A percentile compares a stretch with the other conserved stretches of the same genome.
Evolutionary conservation across 2,888 invertebrate genomes (phyloP).

Genomic region (Campoletis raptor): DNA sequence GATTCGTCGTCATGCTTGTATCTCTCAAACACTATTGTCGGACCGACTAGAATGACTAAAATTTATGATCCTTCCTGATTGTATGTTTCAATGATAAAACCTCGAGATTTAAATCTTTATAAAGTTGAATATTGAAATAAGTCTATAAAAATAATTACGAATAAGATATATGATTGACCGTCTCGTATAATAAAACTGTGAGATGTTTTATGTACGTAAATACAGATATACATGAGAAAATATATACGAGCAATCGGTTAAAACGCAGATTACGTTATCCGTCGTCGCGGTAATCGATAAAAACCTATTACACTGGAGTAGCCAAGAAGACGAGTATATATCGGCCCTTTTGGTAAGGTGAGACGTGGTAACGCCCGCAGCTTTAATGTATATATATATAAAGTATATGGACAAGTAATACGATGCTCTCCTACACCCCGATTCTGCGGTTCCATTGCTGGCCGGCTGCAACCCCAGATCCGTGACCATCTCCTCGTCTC

Average conservation of each 20-base stretch:
- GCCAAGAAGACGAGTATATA: constrained; percentile 55
- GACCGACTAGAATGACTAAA: no score
- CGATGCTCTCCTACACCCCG: constrained; percentile 45
- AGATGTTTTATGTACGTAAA: background rate
- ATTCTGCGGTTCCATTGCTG: constrained; percentile 60
- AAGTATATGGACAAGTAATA: constrained; percentile 34
- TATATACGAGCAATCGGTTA: constrained; percentile 24
- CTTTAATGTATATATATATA: background rate
- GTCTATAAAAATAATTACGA: background rate
- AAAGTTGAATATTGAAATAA: background rate
- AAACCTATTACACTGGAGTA: constrained; percentile 64
- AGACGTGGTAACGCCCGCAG: constrained; percentile 46
- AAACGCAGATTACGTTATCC: constrained; percentile 49
- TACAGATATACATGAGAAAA: background rate
- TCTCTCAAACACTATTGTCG: no score
- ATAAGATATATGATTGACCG: background rate
- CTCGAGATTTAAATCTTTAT: background rate
- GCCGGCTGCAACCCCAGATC: constrained; percentile 21
- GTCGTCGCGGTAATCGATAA: constrained; percentile 61
- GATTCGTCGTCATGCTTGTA: no score
- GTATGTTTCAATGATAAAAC: no score
- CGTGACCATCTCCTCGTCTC: constrained; percentile 21
- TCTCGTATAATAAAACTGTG: background rate
- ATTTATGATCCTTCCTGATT: no score
- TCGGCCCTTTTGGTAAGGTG: constrained; percentile 57